Percentiles rank a stretch among this genome's conserved stretches.
These are phyloP conservation scores for Ochlodes sylvanus DNA, from an alignment of 2,888 invertebrate species.

Conservation along the genomic window DNA sequence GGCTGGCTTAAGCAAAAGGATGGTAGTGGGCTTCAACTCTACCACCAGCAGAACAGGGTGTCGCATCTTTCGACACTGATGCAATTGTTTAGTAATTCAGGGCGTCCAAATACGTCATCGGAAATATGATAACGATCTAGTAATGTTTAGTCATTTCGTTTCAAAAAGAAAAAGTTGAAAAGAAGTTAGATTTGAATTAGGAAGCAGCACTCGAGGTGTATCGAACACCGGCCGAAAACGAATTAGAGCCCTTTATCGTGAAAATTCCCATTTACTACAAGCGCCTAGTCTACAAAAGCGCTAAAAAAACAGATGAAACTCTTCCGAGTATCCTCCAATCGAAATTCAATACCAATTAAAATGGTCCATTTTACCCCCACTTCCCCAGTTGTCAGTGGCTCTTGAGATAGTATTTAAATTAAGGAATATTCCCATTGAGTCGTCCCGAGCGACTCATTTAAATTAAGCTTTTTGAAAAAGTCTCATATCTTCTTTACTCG, in stretches of 20 bases:
- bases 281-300: slow-evolving; percentile 50
- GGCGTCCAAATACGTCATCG: too few relatives aligned
- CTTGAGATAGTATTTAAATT: slow-evolving; percentile 81
- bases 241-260: slow-evolving; percentile 51
- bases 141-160: neutral
- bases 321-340: slow-evolving; percentile 64
- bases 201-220: slow-evolving; percentile 21
- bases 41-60: too few relatives aligned
- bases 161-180: slow-evolving; percentile 2
- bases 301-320: slow-evolving; percentile 52
- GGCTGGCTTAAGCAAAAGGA: too few relatives aligned
- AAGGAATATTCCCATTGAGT: slow-evolving; percentile 81
- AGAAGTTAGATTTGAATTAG: slow-evolving; percentile 18
- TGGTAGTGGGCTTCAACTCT: too few relatives aligned
- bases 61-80: too few relatives aligned
- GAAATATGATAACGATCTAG: too few relatives aligned
- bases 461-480: slow-evolving; percentile 85
- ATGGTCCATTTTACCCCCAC: slow-evolving; percentile 60
- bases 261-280: slow-evolving; percentile 54
- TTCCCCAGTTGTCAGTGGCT: slow-evolving; percentile 58
- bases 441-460: slow-evolving; percentile 80
- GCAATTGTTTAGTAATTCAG: too few relatives aligned
- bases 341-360: slow-evolving; percentile 84
- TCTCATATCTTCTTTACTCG: slow-evolving; percentile 84
- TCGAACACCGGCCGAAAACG: slow-evolving; percentile 28